Conservation (phyloP, 2,113 vertebrate species). For the Phylloscopus trochiloides region DNA sequence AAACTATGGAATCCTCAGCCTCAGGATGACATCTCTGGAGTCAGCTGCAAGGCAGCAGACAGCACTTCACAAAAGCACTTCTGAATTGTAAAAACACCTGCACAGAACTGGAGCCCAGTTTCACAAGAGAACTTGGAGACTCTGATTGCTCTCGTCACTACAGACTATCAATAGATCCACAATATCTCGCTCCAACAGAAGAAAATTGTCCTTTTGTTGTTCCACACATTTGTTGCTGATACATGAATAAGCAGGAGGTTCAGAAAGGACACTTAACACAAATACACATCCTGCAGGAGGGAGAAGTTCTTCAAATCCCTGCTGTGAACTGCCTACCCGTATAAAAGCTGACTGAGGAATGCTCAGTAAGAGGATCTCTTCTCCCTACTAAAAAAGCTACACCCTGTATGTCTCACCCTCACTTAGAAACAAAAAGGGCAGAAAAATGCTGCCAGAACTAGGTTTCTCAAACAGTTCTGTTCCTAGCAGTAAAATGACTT, state of each 20-base stretch:
- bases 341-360: neutral
- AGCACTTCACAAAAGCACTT: neutral
- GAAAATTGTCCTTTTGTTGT: neutral
- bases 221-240: neutral
- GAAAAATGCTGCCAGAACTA: neutral
- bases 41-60: neutral
- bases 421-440: neutral
- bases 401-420: neutral
- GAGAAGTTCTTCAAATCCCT: neutral
- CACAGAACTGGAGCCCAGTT: neutral
- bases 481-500: neutral
- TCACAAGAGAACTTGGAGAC: neutral
- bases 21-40: neutral
- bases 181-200: neutral
- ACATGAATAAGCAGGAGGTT: neutral
- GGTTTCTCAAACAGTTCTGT: neutral
- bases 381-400: neutral
- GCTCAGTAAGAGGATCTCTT: neutral
- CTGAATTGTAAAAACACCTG: neutral
- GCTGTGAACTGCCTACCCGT: neutral
- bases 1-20: neutral
- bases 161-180: neutral
- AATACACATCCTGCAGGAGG: neutral
- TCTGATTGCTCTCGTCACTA: neutral
- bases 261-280: neutral